Evolutionary conservation across 2,113 vertebrate species (phyloP).

Genomic region (Pedetes capensis): DNA sequence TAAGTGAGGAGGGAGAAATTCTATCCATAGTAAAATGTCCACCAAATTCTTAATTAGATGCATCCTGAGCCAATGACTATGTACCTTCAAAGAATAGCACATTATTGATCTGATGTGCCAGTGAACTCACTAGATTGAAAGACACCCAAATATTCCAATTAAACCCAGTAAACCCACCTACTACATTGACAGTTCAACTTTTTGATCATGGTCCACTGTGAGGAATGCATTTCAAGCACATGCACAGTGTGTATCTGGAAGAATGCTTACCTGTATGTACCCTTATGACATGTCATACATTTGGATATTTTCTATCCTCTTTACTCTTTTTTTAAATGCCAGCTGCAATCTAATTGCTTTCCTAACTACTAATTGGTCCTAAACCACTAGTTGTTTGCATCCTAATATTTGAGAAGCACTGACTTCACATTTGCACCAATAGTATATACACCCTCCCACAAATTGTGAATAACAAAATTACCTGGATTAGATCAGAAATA

Average conservation of each 20-base stretch:
- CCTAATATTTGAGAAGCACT: background rate
- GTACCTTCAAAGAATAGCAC: constrained; percentile 22
- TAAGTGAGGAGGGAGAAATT: background rate
- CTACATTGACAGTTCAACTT: background rate
- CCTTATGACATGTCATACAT: background rate
- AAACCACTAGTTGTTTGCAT: background rate
- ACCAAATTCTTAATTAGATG: constrained; percentile 31
- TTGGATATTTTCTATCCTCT: background rate
- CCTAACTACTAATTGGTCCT: background rate
- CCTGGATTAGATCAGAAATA: background rate
- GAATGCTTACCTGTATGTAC: background rate
- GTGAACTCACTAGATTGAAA: constrained; percentile 18
- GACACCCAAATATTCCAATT: background rate
- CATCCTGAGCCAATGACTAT: constrained; percentile 11
- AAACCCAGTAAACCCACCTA: background rate
- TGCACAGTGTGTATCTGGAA: background rate
- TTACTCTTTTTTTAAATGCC: background rate
- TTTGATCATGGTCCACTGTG: background rate
- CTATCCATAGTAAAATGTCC: constrained; percentile 3
- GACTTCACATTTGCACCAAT: background rate
- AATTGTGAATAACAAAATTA: background rate
- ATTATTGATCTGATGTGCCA: constrained; percentile 23
- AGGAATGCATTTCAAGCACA: background rate
- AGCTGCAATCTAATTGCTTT: background rate
- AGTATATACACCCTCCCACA: background rate